Base-by-base conservation (phyloP, 2,113 vertebrate genomes). In the Grantiella picta region DNA sequence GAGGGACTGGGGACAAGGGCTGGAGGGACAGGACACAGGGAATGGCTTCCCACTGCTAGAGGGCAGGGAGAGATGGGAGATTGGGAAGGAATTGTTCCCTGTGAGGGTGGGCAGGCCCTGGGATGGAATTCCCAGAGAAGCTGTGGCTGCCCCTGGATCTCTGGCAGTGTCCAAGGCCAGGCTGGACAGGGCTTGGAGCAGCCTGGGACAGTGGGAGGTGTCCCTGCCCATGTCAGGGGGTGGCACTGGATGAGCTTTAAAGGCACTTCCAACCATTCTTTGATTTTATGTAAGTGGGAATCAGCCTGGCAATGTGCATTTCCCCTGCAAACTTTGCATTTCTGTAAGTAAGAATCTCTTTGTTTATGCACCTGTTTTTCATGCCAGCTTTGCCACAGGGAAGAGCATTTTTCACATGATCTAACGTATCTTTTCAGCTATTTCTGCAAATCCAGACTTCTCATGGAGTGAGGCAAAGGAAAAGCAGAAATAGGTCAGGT, bases 401-500 rank as follows among this genome's bases (percentile, higher is more conserved):
- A 66, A 76, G 24, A 38, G 54, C 6, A 17, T 76, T 79, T 83
- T 65, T 64, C 53, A 16, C 66, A 20, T 11, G 45, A 82, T 57
- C 73, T 45, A 4, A 12, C 64, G 14, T 47, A 31, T 68, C 75
- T 68, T 78, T 86, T 50, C 75, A 92, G 77, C 66, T 85, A 22
- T 82, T 95, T 79, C 78, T 92, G 71, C 81, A 80, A 86, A 83
- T 72, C 82, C 53, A 63, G 66, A 35, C 63, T 76, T 66, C 86
- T 91, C 6, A 3, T 20, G 49, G 65, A 69, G 78, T 63, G 45
- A 64, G 71, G 92, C 54, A 45, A 61, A 90, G 72, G 86, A 44
- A 86, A 80, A 61, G 60, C 93, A 96, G 86, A 96, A 97, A 84
- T 95, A 95, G 95, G 94, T 96, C 95, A 95, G 86, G 77, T 69